These are phyloP conservation scores for Mesaphorura yosii DNA, from an alignment of 1,140 invertebrate species.

Conservation along the genomic window DNA sequence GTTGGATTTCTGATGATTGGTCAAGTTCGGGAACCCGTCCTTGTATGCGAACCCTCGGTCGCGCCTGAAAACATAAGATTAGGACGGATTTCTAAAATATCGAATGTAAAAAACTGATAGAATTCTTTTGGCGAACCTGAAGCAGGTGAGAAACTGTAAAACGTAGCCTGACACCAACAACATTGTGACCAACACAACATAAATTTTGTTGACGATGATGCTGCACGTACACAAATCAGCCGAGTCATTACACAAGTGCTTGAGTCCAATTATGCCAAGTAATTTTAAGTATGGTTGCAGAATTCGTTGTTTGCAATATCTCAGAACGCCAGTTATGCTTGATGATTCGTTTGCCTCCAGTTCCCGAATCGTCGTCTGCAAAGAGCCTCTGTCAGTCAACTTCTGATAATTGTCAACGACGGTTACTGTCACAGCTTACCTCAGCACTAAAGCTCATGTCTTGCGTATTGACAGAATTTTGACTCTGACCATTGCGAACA, in stretches of 20 bases:
- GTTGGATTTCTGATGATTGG: neutral
- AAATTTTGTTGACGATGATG: slow-evolving; percentile 50
- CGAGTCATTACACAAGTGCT: slow-evolving; percentile 50
- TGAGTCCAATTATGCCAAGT: slow-evolving; percentile 57
- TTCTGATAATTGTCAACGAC: too few relatives aligned
- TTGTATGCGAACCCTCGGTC: slow-evolving; percentile 18
- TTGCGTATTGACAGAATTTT: too few relatives aligned
- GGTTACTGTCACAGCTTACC: too few relatives aligned
- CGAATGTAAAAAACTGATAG: neutral
- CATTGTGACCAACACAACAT: slow-evolving; percentile 52
- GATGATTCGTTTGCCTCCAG: neutral
- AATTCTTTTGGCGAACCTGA: slow-evolving; percentile 43
- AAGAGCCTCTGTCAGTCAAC: too few relatives aligned
- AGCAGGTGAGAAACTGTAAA: slow-evolving; percentile 62
- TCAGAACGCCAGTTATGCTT: slow-evolving; percentile 15
- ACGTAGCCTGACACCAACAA: slow-evolving; percentile 57
- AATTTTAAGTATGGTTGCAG: slow-evolving; percentile 50
- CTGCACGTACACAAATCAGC: slow-evolving; percentile 43
- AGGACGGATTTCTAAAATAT: neutral
- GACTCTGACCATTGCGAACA: too few relatives aligned
- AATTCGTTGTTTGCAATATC: slow-evolving; percentile 15
- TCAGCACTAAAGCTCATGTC: too few relatives aligned
- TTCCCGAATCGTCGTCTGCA: slow-evolving; percentile 6
- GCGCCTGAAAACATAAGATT: slow-evolving; percentile 5
- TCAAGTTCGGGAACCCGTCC: neutral